A percentile compares a stretch with the other conserved stretches of the same genome.
Evolutionary conservation across 2,113 vertebrate genomes (phyloP).

Genomic region (Elephas maximus): DNA sequence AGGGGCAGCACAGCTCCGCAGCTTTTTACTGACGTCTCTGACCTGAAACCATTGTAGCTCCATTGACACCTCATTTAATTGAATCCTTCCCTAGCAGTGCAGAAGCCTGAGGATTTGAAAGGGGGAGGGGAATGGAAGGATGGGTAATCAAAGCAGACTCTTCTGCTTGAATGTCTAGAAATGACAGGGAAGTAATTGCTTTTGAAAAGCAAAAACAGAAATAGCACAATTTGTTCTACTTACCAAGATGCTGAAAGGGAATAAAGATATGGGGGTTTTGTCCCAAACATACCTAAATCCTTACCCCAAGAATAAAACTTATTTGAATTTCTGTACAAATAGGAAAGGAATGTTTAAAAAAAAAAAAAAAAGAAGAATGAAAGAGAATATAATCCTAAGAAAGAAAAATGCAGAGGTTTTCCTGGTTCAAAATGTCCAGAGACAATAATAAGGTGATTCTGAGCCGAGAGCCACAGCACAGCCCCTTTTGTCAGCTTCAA

Average conservation of each 20-base stretch:
- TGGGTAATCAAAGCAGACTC: conserved; percentile 93
- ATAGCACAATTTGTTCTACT: conserved; percentile 94
- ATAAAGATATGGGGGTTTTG: conserved; percentile 81
- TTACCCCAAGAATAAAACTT: conserved; percentile 62
- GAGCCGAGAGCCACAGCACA: conserved; percentile 55
- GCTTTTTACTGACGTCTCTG: conserved; percentile 88
- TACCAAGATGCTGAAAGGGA: conserved; percentile 89
- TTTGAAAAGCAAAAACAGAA: conserved; percentile 94
- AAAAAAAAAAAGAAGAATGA: not conserved
- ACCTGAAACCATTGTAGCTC: conserved; percentile 93
- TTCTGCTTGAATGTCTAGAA: conserved; percentile 93
- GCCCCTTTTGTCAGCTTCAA: conserved; percentile 83
- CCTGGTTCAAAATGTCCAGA: conserved; percentile 73
- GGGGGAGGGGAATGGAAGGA: conserved; percentile 92
- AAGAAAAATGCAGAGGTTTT: conserved; percentile 51
- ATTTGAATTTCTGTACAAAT: conserved; percentile 53
- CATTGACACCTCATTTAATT: conserved; percentile 97
- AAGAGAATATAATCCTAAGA: not conserved
- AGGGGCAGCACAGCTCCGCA: conserved; percentile 84
- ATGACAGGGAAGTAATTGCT: conserved; percentile 96
- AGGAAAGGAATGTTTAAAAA: conserved; percentile 12
- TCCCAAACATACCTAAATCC: conserved; percentile 87
- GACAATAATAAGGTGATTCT: conserved; percentile 75
- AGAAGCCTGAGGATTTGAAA: conserved; percentile 88
- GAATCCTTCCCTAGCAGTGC: conserved; percentile 93